Percentiles rank a stretch among this genome's conserved stretches.
Conservation (phyloP, 2,797 vertebrate species). For the Prunella strophiata region DNA sequence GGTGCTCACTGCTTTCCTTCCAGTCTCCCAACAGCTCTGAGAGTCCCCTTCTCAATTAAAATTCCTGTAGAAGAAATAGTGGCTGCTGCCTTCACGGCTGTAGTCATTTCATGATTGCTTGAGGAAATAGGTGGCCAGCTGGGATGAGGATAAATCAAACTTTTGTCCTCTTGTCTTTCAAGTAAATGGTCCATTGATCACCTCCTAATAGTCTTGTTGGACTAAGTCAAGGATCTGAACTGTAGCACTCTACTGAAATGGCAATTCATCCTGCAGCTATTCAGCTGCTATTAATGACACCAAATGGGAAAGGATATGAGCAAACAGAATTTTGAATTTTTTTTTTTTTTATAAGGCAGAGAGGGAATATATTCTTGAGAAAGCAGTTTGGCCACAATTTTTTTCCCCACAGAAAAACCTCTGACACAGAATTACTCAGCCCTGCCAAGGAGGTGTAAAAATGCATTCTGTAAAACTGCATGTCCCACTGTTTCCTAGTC, state of each 20-base stretch:
- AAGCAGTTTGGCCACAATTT: neutral
- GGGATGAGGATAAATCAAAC: neutral
- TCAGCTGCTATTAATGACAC: neutral
- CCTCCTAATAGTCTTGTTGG: neutral
- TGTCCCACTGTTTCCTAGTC: neutral
- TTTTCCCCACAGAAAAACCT: neutral
- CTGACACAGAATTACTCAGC: neutral
- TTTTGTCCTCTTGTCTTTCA: neutral
- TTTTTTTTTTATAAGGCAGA: neutral
- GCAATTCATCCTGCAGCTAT: neutral
- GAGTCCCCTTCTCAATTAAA: neutral
- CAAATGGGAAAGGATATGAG: neutral
- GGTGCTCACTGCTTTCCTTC: neutral
- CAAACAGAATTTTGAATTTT: neutral
- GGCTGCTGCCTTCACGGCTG: neutral
- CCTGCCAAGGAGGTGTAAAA: neutral
- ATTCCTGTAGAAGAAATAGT: neutral
- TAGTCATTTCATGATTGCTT: neutral
- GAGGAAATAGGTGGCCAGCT: neutral
- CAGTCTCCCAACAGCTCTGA: neutral
- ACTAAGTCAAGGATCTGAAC: neutral
- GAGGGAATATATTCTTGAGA: neutral
- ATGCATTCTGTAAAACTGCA: neutral
- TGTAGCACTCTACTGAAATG: neutral
- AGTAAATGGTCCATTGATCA: neutral